Evolutionary conservation across 2,113 vertebrate genomes (phyloP), one percentile per base, ranked within the genome.

Genomic region (Plestiodon gilberti): DNA sequence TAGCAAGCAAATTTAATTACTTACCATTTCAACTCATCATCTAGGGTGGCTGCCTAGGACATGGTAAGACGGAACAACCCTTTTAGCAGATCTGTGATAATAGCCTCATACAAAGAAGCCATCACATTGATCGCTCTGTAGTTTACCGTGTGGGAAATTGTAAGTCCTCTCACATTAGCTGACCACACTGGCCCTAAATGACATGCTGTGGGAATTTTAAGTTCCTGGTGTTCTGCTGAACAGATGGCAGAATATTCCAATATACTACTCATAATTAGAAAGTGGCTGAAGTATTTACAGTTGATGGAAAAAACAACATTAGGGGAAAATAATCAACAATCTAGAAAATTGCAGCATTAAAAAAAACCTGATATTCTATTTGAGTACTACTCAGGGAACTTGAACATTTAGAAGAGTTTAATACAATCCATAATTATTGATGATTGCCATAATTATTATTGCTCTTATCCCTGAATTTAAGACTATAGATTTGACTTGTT

Each of bases 341-440:
- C 30, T 23, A 84, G 76, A 88, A 91, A 84, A 80, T 4, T 62
- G n/a, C 40, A 71, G 2, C 25, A 83, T 18, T 89, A 74, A 83
- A 83, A 83, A 52, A 23, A 52, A 20, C 64, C 30, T 83, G 33
- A 70, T 43, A 61, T 62, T 61, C 23, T 74, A 40, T 83, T 83
- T 90, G n/a, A 4, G 65, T 28, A 73, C 43, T 71, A 15, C 8
- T 8, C 30, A n/a, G 64, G 25, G 35, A 70, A 80, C 5, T 75
- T 40, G 3, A 43, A 0, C 64, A 55, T 80, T 79, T 38, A 57
- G 14, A 30, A 6, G 61, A 30, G 55, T 86, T 86, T 67, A 59
- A 40, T 62, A 78, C 62, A 28, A 84, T 25, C 43, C 0, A 70
- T n/a, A n/a, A n/a, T n/a, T n/a, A n/a, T n/a, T n/a, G 64, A 74